Conservation (phyloP, 2,797 vertebrate genomes). For the Leptatherina wallacei region DNA sequence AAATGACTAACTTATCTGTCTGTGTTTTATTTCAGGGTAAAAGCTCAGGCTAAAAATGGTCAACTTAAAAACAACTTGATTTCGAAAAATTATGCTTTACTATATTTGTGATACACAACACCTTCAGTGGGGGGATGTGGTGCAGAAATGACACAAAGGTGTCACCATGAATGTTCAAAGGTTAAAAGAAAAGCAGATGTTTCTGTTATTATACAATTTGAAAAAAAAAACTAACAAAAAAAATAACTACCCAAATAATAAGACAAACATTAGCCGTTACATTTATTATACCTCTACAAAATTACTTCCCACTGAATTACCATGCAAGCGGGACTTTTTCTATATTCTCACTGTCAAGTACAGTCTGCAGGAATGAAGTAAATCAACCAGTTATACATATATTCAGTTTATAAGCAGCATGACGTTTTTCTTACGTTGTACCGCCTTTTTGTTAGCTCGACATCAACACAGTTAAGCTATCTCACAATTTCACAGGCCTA, state of each 20-base stretch:
- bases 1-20: neutral
- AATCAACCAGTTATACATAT: slow-evolving; percentile 15
- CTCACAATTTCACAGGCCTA: slow-evolving; percentile 24
- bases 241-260: slow-evolving; percentile 22
- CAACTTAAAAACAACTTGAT: neutral
- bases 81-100: neutral
- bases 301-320: slow-evolving; percentile 47
- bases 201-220: neutral
- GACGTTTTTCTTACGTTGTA: slow-evolving; percentile 19
- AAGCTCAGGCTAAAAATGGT: neutral
- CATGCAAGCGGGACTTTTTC: slow-evolving; percentile 44
- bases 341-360: slow-evolving; percentile 22
- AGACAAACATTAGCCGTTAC: slow-evolving; percentile 26
- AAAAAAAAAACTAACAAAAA: neutral
- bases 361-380: slow-evolving; percentile 48
- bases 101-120: slow-evolving; percentile 1
- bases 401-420: slow-evolving; percentile 44
- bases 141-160: neutral
- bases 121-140: neutral
- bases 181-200: neutral
- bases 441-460: slow-evolving; percentile 19
- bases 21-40: neutral
- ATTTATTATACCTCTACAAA: slow-evolving; percentile 66
- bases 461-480: slow-evolving; percentile 28
- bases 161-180: neutral